These are phyloP conservation scores for Callocephalon fimbriatum DNA, from an alignment of 2,113 vertebrate genomes.

Conservation along the genomic window DNA sequence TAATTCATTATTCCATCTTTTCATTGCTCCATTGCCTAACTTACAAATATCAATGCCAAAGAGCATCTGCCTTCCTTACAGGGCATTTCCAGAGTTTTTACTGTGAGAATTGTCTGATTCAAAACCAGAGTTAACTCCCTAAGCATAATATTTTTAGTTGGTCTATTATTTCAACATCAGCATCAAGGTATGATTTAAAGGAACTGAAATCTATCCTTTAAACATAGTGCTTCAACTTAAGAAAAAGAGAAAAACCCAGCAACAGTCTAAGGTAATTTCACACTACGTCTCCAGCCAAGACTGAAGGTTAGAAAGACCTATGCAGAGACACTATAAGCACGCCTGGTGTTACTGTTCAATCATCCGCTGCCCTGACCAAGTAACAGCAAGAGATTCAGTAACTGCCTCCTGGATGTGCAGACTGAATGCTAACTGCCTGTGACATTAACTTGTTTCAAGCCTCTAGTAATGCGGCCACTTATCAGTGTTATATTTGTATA, in stretches of 20 bases:
- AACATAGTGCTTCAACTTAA: background rate
- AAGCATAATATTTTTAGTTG: background rate
- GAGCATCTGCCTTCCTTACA: background rate
- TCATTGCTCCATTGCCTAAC: background rate
- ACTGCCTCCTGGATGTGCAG: background rate
- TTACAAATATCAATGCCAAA: background rate
- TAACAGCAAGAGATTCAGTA: background rate
- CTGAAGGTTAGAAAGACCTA: background rate
- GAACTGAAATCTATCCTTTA: background rate
- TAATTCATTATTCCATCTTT: slow-evolving; percentile 15
- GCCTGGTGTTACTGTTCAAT: background rate
- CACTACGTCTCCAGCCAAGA: background rate
- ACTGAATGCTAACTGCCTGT: background rate
- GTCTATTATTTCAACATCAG: background rate
- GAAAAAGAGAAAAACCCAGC: background rate
- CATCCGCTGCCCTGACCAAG: background rate
- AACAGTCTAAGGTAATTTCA: background rate
- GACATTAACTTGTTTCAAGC: slow-evolving; percentile 3
- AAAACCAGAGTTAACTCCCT: background rate
- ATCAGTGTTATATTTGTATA: slow-evolving; percentile 38
- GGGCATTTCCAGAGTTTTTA: background rate
- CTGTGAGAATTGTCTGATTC: background rate
- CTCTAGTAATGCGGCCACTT: background rate
- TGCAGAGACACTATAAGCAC: background rate
- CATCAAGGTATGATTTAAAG: background rate